Percentiles rank a stretch among this genome's conserved stretches.
Conservation (phyloP, 2,797 vertebrate genomes). For the Geotrypetes seraphini region DNA sequence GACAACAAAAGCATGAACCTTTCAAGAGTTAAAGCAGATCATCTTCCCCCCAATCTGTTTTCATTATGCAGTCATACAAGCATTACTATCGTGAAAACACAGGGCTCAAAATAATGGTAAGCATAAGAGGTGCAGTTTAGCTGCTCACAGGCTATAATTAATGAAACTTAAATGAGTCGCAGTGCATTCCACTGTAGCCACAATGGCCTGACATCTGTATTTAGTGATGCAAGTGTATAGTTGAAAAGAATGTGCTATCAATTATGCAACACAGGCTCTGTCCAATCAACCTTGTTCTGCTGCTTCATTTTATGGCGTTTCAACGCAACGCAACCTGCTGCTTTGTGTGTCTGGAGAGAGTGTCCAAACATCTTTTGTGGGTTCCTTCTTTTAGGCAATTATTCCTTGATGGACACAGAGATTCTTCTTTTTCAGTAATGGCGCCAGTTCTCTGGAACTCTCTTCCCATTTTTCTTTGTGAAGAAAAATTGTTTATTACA, state of each 20-base stretch:
- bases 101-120: background rate
- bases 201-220: background rate
- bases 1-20: accelerated
- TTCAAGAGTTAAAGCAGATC: background rate
- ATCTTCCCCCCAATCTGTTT: background rate
- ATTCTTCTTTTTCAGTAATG: too few species aligned
- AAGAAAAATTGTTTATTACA: too few species aligned
- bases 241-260: background rate
- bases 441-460: too few species aligned
- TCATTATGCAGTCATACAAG: background rate
- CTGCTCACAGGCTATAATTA: background rate
- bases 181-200: background rate
- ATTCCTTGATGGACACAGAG: too few species aligned
- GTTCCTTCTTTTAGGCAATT: too few species aligned
- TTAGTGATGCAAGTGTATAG: background rate
- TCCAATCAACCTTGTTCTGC: accelerated
- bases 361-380: too few species aligned
- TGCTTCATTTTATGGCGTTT: background rate
- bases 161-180: accelerated
- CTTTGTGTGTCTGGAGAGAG: background rate
- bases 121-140: accelerated
- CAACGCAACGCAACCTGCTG: background rate
- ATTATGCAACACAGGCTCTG: background rate
- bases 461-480: too few species aligned
- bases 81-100: background rate